Base-by-base conservation (phyloP, 2,888 invertebrate species). In the Erannis defoliaria region DNA sequence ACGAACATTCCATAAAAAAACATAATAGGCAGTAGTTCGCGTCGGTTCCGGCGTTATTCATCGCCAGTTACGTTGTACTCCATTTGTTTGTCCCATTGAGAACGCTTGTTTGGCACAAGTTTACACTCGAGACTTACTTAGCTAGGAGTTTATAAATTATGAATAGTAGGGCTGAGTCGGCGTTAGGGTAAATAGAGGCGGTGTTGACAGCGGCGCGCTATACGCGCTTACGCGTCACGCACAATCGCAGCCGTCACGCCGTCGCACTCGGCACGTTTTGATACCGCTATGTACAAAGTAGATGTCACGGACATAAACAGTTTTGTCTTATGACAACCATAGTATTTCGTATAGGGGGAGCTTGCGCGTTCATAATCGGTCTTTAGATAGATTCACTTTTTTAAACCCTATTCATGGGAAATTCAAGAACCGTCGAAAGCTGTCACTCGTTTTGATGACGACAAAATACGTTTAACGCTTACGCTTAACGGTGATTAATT, bases 81-180 rank as follows among this genome's bases (percentile, higher is more conserved):
- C 72, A 85, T 85, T 88, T 78, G 75, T 76, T 82, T 80, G 82
- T 84, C 81, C 85, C 82, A 80, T 83, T 76, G 80, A 83, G 79
- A 82, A 81, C 77, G 85, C 86, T 88, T 88, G 76, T 85, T 86
- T 85, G 90, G 91, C 92, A 92, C 91, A 90, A 90, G 89, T 86
- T 85, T 86, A 89, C 88, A 89, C 85, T 84, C 78, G 81, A 85
- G 78, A 85, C 81, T 88, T 89, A 84, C 81, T 86, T 89, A 90
- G 89, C 87, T 90, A 90, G 90, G 89, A 84, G 78, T 84, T 88
- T 85, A 87, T 85, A 85, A 90, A 88, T 88, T 88, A 86, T 88
- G 85, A 86, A 86, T 84, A 82, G 81, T 88, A 88, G 85, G 82
- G 73, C 88, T 86, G 80, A 73, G 81, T 79, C 70, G 78, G 75